Conservation (phyloP, 2,113 vertebrate genomes). For the mouse (Mus musculus) region GRCm39 chr1:120556501-120557000, state of each 20-base stretch:
- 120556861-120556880: neutral
- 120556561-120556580: neutral
- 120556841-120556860: constrained; percentile 1
- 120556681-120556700: neutral
- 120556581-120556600: neutral
- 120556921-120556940: neutral
- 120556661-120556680: neutral
- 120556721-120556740: neutral
- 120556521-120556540: neutral
- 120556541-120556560: constrained; percentile 53
- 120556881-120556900: neutral
- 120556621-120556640: neutral
- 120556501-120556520: neutral
- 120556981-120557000: no score
- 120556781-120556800: neutral
- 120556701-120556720: neutral
- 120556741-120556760: neutral
- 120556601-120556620: neutral
- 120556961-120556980: neutral
- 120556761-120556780: neutral
- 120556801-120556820: constrained; percentile 10
- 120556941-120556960: neutral
- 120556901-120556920: neutral
- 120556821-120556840: neutral
- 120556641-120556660: neutral